Conservation (phyloP, 2,888 invertebrate species). For the Sminthurinus aureus region DNA sequence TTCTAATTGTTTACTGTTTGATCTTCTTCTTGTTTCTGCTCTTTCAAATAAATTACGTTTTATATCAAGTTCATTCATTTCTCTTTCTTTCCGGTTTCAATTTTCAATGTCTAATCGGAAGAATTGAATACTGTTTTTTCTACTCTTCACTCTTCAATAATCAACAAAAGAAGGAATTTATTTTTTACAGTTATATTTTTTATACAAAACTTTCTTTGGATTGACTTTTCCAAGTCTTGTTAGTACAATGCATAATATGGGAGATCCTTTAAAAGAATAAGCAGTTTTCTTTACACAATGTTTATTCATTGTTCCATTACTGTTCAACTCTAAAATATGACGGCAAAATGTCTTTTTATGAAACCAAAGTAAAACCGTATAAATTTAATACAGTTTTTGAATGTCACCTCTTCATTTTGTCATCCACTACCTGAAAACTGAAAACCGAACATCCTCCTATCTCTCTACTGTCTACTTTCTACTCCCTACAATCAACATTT, state of each 20-base stretch:
- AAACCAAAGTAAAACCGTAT: neutral
- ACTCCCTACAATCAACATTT: neutral
- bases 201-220: too few species aligned
- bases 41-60: too few species aligned
- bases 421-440: conserved; percentile 9
- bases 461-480: neutral
- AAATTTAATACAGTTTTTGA: neutral
- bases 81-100: too few species aligned
- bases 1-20: too few species aligned
- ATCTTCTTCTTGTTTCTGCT: too few species aligned
- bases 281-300: neutral
- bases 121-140: too few species aligned
- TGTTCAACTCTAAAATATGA: neutral
- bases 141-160: too few species aligned
- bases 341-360: neutral
- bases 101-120: too few species aligned
- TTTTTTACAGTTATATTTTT: too few species aligned
- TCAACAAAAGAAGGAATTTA: too few species aligned
- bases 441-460: neutral
- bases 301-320: neutral
- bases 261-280: neutral
- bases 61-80: too few species aligned
- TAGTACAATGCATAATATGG: neutral
- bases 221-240: too few species aligned
- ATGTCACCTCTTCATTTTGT: conserved; percentile 10